These are phyloP conservation scores for Luperina nickerlii DNA, from an alignment of 2,888 invertebrate species.

Conservation along the genomic window DNA sequence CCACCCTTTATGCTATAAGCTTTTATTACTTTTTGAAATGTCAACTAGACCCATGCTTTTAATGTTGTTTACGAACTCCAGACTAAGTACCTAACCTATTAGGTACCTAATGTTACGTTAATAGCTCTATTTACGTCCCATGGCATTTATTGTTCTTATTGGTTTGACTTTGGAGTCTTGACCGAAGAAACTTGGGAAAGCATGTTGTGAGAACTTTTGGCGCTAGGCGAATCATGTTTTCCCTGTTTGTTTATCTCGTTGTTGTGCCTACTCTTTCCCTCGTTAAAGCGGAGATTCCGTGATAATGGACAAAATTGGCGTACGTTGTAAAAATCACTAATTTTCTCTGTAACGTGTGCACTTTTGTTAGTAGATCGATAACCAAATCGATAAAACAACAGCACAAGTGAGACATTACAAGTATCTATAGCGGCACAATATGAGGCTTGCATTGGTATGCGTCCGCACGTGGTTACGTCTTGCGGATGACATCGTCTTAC, in stretches of 20 bases:
- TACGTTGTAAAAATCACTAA: background rate
- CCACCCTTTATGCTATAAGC: background rate
- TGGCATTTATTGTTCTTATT: background rate
- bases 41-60: background rate
- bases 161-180: slow-evolving; percentile 6
- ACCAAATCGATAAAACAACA: no score
- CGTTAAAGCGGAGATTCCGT: background rate
- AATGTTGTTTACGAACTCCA: slow-evolving; percentile 14
- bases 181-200: background rate
- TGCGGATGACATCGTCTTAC: no score
- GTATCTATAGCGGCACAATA: no score
- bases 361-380: no score
- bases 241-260: background rate
- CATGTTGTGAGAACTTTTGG: background rate
- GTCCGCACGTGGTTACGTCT: no score
- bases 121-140: background rate
- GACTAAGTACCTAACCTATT: slow-evolving; percentile 15
- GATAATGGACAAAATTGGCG: background rate
- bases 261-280: background rate
- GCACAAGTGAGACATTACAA: no score
- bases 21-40: slow-evolving; percentile 8
- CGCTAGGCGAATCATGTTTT: background rate
- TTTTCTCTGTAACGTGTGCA: background rate
- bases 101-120: background rate
- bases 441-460: no score